Conservation (phyloP, 1,140 invertebrate genomes). For the Aphelinus atriplicis region DNA sequence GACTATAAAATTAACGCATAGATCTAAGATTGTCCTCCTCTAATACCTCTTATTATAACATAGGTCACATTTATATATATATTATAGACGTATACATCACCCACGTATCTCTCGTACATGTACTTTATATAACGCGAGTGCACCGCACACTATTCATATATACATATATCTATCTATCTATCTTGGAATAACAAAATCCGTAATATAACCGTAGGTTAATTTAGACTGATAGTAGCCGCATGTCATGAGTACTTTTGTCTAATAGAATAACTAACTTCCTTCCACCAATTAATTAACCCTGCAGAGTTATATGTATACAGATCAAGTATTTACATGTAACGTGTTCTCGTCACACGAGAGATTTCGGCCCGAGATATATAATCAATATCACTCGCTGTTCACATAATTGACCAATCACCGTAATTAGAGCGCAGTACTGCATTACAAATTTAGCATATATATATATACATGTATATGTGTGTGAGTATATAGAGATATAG, state of each 20-base stretch:
- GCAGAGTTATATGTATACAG: constrained; percentile 3
- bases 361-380: too few relatives aligned
- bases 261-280: constrained; percentile 10
- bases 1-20: constrained; percentile 7
- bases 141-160: constrained; percentile 26
- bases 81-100: constrained; percentile 28
- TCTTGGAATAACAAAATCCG: constrained; percentile 20
- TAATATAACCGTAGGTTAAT: constrained; percentile 32
- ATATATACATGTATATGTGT: too few relatives aligned
- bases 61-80: constrained; percentile 26
- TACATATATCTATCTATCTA: constrained; percentile 17
- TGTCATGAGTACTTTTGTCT: constrained; percentile 33
- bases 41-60: constrained; percentile 25
- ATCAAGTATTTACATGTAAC: background rate
- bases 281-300: constrained; percentile 28
- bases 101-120: constrained; percentile 22
- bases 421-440: too few relatives aligned
- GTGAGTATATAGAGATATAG: too few relatives aligned
- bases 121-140: constrained; percentile 19
- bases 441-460: too few relatives aligned
- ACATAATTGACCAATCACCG: too few relatives aligned
- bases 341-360: too few relatives aligned
- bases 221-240: constrained; percentile 37
- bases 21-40: background rate
- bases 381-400: too few relatives aligned